Percentiles rank a stretch among this genome's conserved stretches.
These are phyloP conservation scores for Myiagra hebetior DNA, from an alignment of 2,113 vertebrate species.

Conservation along the genomic window DNA sequence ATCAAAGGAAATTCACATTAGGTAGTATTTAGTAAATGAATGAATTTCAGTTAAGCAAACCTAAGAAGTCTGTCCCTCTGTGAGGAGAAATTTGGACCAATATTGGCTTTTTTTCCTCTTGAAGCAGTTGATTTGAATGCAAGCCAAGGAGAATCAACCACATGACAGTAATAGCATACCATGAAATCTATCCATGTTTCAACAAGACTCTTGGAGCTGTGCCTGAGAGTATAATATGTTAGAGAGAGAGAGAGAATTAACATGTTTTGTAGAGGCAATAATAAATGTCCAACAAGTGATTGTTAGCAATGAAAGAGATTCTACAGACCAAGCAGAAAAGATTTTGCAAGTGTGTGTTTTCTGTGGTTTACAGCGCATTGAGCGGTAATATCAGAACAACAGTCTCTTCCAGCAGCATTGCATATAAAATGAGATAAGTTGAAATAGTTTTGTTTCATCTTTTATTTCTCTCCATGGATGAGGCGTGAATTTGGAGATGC, in stretches of 20 bases:
- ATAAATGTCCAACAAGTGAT: background rate
- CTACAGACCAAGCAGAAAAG: background rate
- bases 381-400: background rate
- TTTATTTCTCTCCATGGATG: background rate
- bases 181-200: slow-evolving; percentile 25
- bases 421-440: background rate
- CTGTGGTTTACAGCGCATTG: background rate
- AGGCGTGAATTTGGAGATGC: background rate
- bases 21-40: background rate
- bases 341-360: background rate
- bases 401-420: background rate
- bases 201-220: slow-evolving; percentile 16
- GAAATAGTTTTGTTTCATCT: background rate
- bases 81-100: background rate
- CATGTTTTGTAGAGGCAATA: background rate
- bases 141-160: slow-evolving; percentile 8
- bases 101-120: background rate
- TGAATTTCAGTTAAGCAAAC: background rate
- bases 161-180: background rate
- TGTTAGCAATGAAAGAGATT: background rate
- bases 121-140: background rate
- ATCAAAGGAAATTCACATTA: background rate
- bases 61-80: background rate
- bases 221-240: background rate
- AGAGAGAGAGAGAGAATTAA: background rate